Base-by-base conservation (phyloP, 2,113 vertebrate species). In the Gulo gulo region DNA sequence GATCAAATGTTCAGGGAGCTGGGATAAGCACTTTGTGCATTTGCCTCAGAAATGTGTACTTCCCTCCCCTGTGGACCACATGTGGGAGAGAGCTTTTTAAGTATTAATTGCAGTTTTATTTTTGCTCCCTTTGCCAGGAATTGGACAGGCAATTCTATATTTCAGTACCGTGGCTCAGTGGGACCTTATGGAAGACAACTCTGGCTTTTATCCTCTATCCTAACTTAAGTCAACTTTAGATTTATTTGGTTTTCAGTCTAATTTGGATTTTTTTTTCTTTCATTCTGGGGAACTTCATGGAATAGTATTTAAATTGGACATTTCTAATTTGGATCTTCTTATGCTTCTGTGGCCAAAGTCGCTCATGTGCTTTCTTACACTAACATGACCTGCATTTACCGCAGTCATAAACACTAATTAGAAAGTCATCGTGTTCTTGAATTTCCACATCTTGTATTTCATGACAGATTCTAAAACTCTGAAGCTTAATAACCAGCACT, bases 121-220 rank as follows among this genome's bases (percentile, higher is more conserved):
- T 96, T 95, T 88, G 45, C 2, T 94, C 29, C 7, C 36, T 96
- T 95, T 94, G 81, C 92, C 55, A 97, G 78, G 79, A 79, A 91
- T 71, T 93, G 7, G 21, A 94, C 7, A 83, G 31, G 97, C 23
- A 92, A 83, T 89, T 63, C 36, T 92, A 9, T 29, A 78, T 52
- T 89, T 96, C 74, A 83, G 63, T 82, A 69, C 29, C 31, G 34
- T 94, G n/a, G 39, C 55, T 96, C 78, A 82, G n/a, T 55, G 65
- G 31, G 81, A 83, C 76, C 36, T 57, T 94, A 82, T 1, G 1
- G 26, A 74, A 91, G 93, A 67, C 29, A 88, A 36, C 34, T 88
- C 57, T 50, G 42, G 0, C n/a, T 18, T 67, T 74, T 82, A 57
- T 20, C 3, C 29, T 23, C 42, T 34, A 4, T 34, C 18, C 42